Percentiles rank a stretch among this genome's conserved stretches.
phyloP scores from a whole-genome alignment of 2,797 vertebrate genomes.

The Amniataba percoides region DNA sequence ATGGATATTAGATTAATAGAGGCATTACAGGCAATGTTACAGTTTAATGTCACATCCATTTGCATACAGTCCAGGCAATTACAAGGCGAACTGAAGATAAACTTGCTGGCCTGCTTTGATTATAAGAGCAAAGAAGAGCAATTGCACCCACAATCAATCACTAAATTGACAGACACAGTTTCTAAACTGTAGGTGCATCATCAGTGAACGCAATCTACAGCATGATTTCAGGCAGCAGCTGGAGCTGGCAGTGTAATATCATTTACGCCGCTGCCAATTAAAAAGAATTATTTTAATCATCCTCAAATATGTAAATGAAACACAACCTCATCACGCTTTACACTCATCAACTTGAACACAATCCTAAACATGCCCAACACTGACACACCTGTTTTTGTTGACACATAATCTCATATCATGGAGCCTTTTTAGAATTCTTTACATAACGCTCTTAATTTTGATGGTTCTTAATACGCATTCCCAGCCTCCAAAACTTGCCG shows the following conservation, averaged over 20 bases:
- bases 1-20: constrained; percentile 36
- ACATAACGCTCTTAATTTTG: constrained; percentile 29
- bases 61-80: constrained; percentile 27
- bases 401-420: constrained; percentile 18
- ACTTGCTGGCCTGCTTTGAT: constrained; percentile 31
- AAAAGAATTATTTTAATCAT: neutral
- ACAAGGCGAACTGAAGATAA: constrained; percentile 24
- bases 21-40: constrained; percentile 18
- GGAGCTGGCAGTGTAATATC: neutral
- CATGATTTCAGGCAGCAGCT: neutral
- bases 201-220: neutral
- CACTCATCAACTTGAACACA: neutral
- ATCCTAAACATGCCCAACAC: neutral
- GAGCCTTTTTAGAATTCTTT: constrained; percentile 8
- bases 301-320: neutral
- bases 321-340: neutral
- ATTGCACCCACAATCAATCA: constrained; percentile 14
- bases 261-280: neutral
- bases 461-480: constrained; percentile 23
- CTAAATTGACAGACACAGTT: neutral
- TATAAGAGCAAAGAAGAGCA: constrained; percentile 21
- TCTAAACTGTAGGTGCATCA: neutral
- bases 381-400: constrained; percentile 32
- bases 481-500: constrained; percentile 6
- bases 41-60: constrained; percentile 25